Evolutionary conservation across 2,797 vertebrate genomes (phyloP).

Genomic region (Glyptemys insculpta): DNA sequence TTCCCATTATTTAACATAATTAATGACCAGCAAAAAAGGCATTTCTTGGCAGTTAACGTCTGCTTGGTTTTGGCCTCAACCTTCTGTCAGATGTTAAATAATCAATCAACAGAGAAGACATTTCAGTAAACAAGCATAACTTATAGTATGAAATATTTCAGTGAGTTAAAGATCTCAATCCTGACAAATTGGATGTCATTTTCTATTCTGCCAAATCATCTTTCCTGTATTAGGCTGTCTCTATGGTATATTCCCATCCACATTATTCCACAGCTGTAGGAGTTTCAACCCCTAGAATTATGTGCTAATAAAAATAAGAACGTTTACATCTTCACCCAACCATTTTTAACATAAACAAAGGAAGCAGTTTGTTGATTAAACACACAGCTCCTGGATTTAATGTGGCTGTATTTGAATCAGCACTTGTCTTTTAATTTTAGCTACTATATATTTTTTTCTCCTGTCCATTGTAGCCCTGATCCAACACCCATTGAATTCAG

Average conservation of each 20-base stretch:
- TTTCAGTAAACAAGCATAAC: constrained; percentile 37
- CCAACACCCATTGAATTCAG: background rate
- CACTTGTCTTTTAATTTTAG: background rate
- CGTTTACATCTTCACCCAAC: constrained; percentile 39
- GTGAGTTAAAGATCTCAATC: constrained; percentile 32
- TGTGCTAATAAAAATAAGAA: constrained; percentile 38
- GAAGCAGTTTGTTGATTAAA: constrained; percentile 17
- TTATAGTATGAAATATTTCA: constrained; percentile 21
- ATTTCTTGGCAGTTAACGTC: background rate
- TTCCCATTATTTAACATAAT: background rate
- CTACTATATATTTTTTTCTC: constrained; percentile 1
- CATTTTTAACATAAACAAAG: constrained; percentile 37
- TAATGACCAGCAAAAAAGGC: background rate
- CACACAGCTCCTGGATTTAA: background rate
- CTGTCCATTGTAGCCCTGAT: background rate
- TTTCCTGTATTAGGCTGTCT: constrained; percentile 47
- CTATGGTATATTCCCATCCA: constrained; percentile 22
- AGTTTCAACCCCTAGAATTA: constrained; percentile 54
- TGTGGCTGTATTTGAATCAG: background rate
- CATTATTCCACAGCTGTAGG: constrained; percentile 24
- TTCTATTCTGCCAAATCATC: constrained; percentile 46
- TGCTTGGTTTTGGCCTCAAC: background rate
- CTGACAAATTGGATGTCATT: constrained; percentile 35
- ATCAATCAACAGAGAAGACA: background rate
- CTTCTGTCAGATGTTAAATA: background rate